phyloP scores from a whole-genome alignment of 2,888 invertebrate species.

The Thymelicus acteon region DNA sequence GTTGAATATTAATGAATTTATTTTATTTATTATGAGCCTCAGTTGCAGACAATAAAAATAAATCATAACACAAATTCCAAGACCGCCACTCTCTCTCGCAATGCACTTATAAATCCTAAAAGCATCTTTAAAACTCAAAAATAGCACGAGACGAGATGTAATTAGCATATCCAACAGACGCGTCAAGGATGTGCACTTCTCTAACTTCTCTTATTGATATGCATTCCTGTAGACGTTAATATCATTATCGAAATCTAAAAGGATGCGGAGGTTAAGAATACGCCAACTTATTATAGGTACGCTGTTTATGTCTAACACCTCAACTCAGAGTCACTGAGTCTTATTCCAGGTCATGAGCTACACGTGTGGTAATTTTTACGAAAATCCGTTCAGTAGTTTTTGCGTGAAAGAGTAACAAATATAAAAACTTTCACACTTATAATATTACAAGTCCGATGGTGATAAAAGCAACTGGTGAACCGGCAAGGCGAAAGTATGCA shows the following conservation, averaged over 20 bases:
- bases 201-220: conserved; percentile 49
- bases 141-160: conserved; percentile 46
- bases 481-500: conserved; percentile 27
- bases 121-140: conserved; percentile 47
- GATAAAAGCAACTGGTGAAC: not conserved
- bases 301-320: no score
- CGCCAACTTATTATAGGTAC: conserved; percentile 12
- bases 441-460: no score
- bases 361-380: no score
- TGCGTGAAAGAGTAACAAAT: no score
- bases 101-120: conserved; percentile 49
- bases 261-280: conserved; percentile 45
- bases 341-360: no score
- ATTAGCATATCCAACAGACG: conserved; percentile 57
- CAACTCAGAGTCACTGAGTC: no score
- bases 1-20: not conserved
- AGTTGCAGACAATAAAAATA: conserved; percentile 43
- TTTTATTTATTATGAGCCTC: not conserved
- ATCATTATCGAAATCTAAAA: conserved; percentile 43
- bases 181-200: conserved; percentile 43
- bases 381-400: no score
- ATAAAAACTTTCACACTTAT: no score
- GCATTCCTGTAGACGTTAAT: conserved; percentile 51
- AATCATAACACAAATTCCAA: conserved; percentile 42
- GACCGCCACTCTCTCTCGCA: conserved; percentile 38